Evolutionary conservation across 1,140 invertebrate genomes (phyloP).

Genomic region (Leptonema lineaticorne): DNA sequence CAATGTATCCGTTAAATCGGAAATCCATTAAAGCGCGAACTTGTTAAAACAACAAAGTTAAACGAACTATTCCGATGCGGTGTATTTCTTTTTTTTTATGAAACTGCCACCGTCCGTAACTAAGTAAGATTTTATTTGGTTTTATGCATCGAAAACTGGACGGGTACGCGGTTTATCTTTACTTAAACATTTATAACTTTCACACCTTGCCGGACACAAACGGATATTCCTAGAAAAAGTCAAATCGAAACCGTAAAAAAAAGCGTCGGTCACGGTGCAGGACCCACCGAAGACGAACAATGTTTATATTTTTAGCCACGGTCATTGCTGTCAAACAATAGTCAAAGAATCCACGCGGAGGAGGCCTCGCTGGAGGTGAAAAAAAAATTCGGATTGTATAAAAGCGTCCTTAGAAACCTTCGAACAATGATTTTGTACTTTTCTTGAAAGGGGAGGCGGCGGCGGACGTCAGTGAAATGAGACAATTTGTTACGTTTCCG

Average conservation of each 20-base stretch:
- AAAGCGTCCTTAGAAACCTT: background rate
- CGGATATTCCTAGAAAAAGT: conserved; percentile 20
- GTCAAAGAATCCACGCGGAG: conserved; percentile 11
- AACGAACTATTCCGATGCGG: too few relatives aligned
- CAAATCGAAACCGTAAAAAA: conserved; percentile 11
- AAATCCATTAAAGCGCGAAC: too few relatives aligned
- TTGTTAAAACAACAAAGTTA: too few relatives aligned
- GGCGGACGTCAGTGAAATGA: conserved; percentile 29
- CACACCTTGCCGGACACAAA: conserved; percentile 30
- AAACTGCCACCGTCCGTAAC: too few relatives aligned
- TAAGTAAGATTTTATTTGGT: too few relatives aligned
- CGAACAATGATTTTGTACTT: conserved; percentile 7
- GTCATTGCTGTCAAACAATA: conserved; percentile 41
- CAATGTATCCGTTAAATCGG: too few relatives aligned
- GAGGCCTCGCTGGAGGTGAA: conserved; percentile 14
- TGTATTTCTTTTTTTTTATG: too few relatives aligned
- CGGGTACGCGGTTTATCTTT: conserved; percentile 23
- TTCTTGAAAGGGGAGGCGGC: conserved; percentile 28
- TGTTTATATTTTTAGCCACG: conserved; percentile 40
- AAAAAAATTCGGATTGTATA: conserved; percentile 29
- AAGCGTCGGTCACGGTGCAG: conserved; percentile 37
- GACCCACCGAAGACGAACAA: conserved; percentile 28
- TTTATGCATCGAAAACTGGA: conserved; percentile 9
- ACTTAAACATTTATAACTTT: conserved; percentile 38
- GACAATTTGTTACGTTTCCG: conserved; percentile 36